These are phyloP conservation scores for Polyboroides typus DNA, from an alignment of 2,797 vertebrate species.

Conservation along the genomic window DNA sequence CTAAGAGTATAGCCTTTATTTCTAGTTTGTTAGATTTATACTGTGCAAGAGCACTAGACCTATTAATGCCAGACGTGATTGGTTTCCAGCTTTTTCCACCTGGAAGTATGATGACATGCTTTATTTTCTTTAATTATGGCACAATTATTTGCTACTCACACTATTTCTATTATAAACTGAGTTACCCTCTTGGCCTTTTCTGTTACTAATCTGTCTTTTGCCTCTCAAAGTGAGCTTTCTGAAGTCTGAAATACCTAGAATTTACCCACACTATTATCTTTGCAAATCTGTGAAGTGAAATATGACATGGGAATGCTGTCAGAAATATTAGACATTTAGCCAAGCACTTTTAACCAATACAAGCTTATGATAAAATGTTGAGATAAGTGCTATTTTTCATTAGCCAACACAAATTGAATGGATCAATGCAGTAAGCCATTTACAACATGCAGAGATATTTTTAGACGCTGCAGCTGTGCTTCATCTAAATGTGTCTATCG, in stretches of 20 bases:
- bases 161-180: constrained; percentile 71
- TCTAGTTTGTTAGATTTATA: constrained; percentile 68
- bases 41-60: constrained; percentile 49
- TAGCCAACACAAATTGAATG: background rate
- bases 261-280: constrained; percentile 17
- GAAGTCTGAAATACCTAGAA: background rate
- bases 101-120: constrained; percentile 77
- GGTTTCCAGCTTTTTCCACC: constrained; percentile 76
- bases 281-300: constrained; percentile 8
- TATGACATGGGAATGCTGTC: background rate
- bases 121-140: constrained; percentile 86
- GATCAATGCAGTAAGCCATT: background rate
- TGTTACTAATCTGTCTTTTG: constrained; percentile 67
- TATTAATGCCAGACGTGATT: constrained; percentile 82
- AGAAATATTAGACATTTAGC: background rate
- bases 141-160: constrained; percentile 80
- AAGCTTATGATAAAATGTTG: background rate
- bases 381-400: background rate
- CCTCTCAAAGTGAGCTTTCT: background rate
- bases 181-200: constrained; percentile 77
- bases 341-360: background rate
- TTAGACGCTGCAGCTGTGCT: background rate
- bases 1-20: constrained; percentile 68
- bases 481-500: background rate
- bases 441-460: background rate